These are phyloP conservation scores for Eumacrocentrus americanus DNA, from an alignment of 2,888 invertebrate species.

Conservation along the genomic window DNA sequence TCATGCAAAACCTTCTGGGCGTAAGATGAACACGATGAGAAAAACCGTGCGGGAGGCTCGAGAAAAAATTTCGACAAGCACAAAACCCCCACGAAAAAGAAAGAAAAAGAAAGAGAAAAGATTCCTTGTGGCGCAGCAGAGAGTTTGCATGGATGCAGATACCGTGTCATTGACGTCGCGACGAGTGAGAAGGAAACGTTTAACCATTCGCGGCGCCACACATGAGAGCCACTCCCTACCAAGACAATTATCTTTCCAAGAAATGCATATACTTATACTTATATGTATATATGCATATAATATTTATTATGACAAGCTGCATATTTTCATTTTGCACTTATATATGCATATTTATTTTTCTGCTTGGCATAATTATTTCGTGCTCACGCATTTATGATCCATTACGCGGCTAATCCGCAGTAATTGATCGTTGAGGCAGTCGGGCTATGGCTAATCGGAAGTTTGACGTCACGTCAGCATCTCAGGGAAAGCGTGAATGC, in stretches of 20 bases:
- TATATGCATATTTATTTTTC: neutral
- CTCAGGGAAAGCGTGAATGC: constrained; percentile 10
- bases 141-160: constrained; percentile 26
- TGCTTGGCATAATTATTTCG: constrained; percentile 2
- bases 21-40: neutral
- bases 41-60: neutral
- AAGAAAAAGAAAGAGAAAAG: neutral
- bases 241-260: constrained; percentile 13
- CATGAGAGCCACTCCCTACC: neutral
- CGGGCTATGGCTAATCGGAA: constrained; percentile 8
- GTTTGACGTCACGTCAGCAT: constrained; percentile 15
- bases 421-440: constrained; percentile 20
- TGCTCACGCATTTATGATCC: constrained; percentile 13
- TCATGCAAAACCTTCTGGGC: neutral
- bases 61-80: neutral
- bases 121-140: constrained; percentile 9
- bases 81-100: constrained; percentile 9
- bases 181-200: constrained; percentile 31
- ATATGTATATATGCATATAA: neutral
- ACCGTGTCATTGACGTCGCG: constrained; percentile 35
- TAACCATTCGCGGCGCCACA: constrained; percentile 6
- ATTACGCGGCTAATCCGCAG: constrained; percentile 15
- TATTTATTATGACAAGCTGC: neutral
- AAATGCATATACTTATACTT: neutral
- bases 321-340: neutral